phyloP scores from a whole-genome alignment of 37 sponge, comb jelly and placozoan species.

The Axinella damicornis region DNA sequence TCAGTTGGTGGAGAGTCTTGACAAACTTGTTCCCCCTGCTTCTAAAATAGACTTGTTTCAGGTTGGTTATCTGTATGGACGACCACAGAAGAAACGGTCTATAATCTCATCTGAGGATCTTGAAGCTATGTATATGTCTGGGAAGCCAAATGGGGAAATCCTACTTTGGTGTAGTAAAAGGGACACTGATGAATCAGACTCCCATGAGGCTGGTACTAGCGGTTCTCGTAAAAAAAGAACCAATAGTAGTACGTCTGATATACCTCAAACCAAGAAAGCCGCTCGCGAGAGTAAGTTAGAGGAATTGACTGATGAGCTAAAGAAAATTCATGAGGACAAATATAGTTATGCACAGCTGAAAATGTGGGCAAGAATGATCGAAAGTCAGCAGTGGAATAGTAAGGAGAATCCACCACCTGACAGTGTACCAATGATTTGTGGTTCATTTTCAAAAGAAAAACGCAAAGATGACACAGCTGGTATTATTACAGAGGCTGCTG shows the following conservation, averaged over 20 bases:
- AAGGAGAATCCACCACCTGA: conserved; percentile 13
- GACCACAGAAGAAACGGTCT: not conserved
- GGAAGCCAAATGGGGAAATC: not conserved
- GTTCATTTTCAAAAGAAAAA: conserved; percentile 3
- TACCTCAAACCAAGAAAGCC: not conserved
- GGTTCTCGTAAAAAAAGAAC: no score
- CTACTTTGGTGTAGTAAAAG: conserved; percentile 8
- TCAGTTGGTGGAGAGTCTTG: conserved; percentile 11
- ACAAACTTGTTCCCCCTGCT: not conserved
- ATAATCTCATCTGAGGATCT: not conserved
- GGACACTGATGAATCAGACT: not conserved
- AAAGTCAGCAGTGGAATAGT: not conserved
- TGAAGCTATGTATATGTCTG: not conserved
- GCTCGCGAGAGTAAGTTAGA: not conserved
- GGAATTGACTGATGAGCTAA: not conserved
- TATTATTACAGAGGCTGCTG: not conserved
- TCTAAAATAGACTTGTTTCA: not conserved
- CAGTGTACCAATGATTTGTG: conserved; percentile 13
- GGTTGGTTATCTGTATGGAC: conserved; percentile 3
- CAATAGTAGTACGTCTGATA: no score
- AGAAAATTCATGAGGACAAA: conserved; percentile 4
- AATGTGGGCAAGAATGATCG: conserved; percentile 19
- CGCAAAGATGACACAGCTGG: not conserved
- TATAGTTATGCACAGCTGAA: conserved; percentile 4
- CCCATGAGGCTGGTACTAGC: no score